These are phyloP conservation scores for Nannospalax galili DNA, from an alignment of 2,113 vertebrate genomes.

Conservation along the genomic window DNA sequence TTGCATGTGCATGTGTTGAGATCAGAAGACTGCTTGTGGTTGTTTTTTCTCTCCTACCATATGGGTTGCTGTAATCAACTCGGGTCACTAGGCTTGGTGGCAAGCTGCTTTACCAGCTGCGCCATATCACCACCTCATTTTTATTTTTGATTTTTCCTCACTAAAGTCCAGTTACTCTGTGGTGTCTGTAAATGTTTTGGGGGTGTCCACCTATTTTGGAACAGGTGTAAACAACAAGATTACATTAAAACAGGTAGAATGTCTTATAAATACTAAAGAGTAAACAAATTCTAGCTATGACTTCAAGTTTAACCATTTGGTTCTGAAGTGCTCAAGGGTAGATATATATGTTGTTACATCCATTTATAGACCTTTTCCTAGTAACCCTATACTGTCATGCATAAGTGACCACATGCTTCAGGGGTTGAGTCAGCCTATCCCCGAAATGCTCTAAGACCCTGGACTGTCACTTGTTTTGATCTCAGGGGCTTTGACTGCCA, in stretches of 20 bases:
- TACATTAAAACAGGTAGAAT: background rate
- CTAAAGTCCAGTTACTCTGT: background rate
- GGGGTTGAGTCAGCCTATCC: background rate
- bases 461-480: background rate
- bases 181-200: constrained; percentile 7
- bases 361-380: background rate
- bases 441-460: background rate
- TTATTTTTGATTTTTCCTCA: background rate
- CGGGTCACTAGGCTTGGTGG: background rate
- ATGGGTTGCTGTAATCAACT: background rate
- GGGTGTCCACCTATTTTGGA: background rate
- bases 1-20: background rate
- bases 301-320: background rate
- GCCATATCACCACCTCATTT: background rate
- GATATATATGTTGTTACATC: background rate
- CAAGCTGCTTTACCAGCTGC: background rate
- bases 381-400: background rate
- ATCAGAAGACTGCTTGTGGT: background rate
- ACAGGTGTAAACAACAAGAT: background rate
- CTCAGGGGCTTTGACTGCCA: background rate
- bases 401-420: background rate
- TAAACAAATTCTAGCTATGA: background rate
- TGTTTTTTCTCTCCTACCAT: too few species aligned
- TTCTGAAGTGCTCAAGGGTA: background rate
- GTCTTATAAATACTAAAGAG: background rate